phyloP scores from a whole-genome alignment of 1,140 invertebrate species.

The Lysiphlebus fabarum region DNA sequence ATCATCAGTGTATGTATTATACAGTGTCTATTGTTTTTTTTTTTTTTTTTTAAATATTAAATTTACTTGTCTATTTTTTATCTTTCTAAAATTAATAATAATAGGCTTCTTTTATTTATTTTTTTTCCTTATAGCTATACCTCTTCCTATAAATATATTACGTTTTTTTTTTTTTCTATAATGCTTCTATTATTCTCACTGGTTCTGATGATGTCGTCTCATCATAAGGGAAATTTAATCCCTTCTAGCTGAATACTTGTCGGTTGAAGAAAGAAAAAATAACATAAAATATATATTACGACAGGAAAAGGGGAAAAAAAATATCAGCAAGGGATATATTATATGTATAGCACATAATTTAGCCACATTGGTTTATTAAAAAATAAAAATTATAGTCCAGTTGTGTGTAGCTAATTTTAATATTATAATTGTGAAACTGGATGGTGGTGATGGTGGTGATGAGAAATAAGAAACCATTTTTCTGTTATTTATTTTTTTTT shows the following conservation, averaged over 20 bases:
- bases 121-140: conserved; percentile 10
- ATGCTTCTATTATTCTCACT: too few relatives aligned
- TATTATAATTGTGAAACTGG: conserved; percentile 40
- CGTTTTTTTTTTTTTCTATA: too few relatives aligned
- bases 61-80: conserved; percentile 24
- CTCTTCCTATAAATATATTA: too few relatives aligned
- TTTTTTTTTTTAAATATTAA: too few relatives aligned
- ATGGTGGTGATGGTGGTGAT: too few relatives aligned
- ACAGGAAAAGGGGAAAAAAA: background rate
- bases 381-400: too few relatives aligned
- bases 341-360: background rate
- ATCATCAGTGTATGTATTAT: background rate
- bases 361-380: too few relatives aligned
- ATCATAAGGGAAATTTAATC: conserved; percentile 20
- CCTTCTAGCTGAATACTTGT: conserved; percentile 2
- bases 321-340: background rate
- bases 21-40: conserved; percentile 1
- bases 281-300: background rate
- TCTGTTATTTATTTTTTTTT: conserved; percentile 9
- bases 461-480: too few relatives aligned
- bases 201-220: conserved; percentile 12
- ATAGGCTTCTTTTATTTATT: conserved; percentile 7
- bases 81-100: conserved; percentile 19
- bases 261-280: too few relatives aligned
- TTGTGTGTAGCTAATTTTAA: conserved; percentile 26